Evolutionary conservation across 92 coral and sea anemone genomes (phyloP).

Genomic region (Zoanthus gigantus): DNA sequence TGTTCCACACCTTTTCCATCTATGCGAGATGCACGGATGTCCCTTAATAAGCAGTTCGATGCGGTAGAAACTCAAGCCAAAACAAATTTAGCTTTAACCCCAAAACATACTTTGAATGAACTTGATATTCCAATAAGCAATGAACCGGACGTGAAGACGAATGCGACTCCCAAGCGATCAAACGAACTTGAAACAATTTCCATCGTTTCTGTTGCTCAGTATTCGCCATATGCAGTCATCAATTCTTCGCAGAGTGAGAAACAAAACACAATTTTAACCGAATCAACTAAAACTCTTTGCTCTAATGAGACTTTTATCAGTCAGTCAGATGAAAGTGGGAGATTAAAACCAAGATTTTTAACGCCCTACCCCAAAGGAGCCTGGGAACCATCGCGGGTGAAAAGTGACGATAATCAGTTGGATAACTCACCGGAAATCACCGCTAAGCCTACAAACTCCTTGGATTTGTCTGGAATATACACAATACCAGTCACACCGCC

Average conservation of each 20-base stretch:
- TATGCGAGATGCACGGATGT: constrained; percentile 50
- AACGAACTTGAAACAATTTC: not conserved
- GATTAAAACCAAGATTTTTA: constrained; percentile 27
- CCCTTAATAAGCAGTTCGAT: constrained; percentile 69
- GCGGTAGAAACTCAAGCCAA: constrained; percentile 39
- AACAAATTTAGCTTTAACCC: not conserved
- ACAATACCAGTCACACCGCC: constrained; percentile 14
- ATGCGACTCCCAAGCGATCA: not conserved
- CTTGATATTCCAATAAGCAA: too few relatives aligned
- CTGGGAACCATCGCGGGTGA: not conserved
- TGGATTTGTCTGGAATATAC: constrained; percentile 27
- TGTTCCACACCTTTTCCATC: not conserved
- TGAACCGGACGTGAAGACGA: not conserved
- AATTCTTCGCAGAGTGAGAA: not conserved
- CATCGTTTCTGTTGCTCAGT: constrained; percentile 5
- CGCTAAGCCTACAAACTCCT: not conserved
- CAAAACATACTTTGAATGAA: not conserved
- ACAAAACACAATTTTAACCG: not conserved
- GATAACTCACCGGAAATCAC: not conserved
- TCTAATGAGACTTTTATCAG: not conserved
- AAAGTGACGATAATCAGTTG: not conserved
- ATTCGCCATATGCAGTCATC: not conserved
- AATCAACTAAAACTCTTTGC: constrained; percentile 15
- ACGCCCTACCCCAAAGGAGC: constrained; percentile 37
- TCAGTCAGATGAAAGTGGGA: not conserved